Conservation (phyloP, 2,888 invertebrate genomes). For the Apodemia mormo region DNA sequence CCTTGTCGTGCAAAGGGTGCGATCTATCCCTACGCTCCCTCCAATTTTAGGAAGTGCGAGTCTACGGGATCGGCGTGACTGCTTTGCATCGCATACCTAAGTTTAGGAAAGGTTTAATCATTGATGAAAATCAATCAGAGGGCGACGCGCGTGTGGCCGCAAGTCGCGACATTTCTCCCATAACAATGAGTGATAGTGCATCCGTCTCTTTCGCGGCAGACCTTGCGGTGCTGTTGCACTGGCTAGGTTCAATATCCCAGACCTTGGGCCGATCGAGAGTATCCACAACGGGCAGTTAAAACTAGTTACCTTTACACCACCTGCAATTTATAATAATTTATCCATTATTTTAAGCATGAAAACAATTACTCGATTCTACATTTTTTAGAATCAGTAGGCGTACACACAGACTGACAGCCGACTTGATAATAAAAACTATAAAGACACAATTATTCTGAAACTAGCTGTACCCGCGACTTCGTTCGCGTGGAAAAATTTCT, state of each 20-base stretch:
- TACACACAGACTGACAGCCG: conserved; percentile 23
- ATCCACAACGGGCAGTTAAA: conserved; percentile 59
- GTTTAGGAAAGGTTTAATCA: conserved; percentile 61
- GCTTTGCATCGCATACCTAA: conserved; percentile 67
- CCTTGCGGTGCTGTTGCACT: conserved; percentile 72
- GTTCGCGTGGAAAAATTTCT: too few relatives aligned
- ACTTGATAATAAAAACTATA: background rate
- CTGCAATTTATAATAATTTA: conserved; percentile 65
- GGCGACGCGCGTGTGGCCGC: conserved; percentile 67
- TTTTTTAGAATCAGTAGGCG: conserved; percentile 17
- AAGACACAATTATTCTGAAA: background rate
- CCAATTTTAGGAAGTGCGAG: conserved; percentile 66
- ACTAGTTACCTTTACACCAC: conserved; percentile 71
- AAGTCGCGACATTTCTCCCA: conserved; percentile 75
- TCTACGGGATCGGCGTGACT: conserved; percentile 57
- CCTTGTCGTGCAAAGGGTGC: conserved; percentile 43
- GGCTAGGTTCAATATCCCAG: conserved; percentile 80
- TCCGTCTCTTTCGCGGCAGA: conserved; percentile 73
- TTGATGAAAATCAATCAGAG: conserved; percentile 54
- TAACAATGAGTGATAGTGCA: conserved; percentile 78
- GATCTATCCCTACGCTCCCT: conserved; percentile 39
- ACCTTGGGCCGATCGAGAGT: conserved; percentile 74
- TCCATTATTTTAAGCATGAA: conserved; percentile 59
- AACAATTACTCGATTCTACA: conserved; percentile 38
- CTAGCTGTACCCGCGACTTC: too few relatives aligned